Evolutionary conservation across 2,888 invertebrate species (phyloP).

Genomic region (Lithodes maja): DNA sequence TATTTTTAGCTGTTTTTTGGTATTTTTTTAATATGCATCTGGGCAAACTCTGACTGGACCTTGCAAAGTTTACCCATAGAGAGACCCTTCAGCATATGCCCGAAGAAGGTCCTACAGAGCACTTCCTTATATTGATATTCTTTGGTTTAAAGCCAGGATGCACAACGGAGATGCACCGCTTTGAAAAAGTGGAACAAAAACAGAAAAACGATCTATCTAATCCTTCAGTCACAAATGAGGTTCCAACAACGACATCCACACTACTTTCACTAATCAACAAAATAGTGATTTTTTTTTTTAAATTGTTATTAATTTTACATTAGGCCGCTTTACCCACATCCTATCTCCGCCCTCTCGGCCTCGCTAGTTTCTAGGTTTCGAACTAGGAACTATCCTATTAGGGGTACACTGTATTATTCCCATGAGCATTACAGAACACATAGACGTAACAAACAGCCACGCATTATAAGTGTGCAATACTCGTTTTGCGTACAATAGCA

Average conservation of each 20-base stretch:
- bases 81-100: background rate
- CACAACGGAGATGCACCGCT: conserved; percentile 26
- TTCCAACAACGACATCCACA: conserved; percentile 10
- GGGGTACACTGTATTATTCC: background rate
- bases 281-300: conserved; percentile 21
- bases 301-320: background rate
- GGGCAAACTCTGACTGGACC: conserved; percentile 14
- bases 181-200: background rate
- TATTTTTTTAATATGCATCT: background rate
- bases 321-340: background rate
- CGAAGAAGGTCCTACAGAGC: background rate
- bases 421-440: too few species aligned
- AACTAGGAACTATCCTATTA: background rate
- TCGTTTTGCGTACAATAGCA: too few species aligned
- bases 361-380: background rate
- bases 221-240: background rate
- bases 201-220: background rate
- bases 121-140: conserved; percentile 42
- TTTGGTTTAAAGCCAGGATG: conserved; percentile 68
- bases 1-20: background rate
- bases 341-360: background rate
- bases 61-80: background rate
- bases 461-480: too few species aligned
- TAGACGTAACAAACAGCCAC: too few species aligned
- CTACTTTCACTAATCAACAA: conserved; percentile 50